Conservation (phyloP, 2,888 invertebrate species). For the Baronia brevicornis region DNA sequence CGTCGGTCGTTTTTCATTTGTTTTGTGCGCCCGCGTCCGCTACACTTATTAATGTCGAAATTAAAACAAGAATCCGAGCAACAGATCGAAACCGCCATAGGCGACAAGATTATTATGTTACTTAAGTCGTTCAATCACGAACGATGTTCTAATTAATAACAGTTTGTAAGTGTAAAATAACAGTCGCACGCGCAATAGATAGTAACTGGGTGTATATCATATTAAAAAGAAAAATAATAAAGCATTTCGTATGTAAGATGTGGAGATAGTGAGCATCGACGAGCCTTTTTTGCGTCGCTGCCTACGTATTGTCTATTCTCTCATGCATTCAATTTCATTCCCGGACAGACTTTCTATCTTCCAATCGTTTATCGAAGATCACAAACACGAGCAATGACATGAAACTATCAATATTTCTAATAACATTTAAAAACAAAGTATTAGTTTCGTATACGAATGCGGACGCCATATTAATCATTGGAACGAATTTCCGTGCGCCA, state of each 20-base stretch:
- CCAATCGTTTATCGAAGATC: constrained; percentile 66
- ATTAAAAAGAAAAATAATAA: constrained; percentile 26
- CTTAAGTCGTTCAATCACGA: constrained; percentile 38
- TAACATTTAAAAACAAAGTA: constrained; percentile 72
- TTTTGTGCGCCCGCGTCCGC: constrained; percentile 51
- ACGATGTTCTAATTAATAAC: constrained; percentile 52
- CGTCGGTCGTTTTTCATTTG: constrained; percentile 61
- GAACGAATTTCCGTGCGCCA: constrained; percentile 72
- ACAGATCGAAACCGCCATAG: constrained; percentile 48
- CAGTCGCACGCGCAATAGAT: constrained; percentile 20
- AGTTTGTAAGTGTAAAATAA: constrained; percentile 40
- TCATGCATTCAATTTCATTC: constrained; percentile 56
- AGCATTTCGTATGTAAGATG: constrained; percentile 30
- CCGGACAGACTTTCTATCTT: constrained; percentile 65
- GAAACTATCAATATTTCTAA: constrained; percentile 75
- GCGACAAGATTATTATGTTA: constrained; percentile 62
- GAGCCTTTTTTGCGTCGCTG: constrained; percentile 43
- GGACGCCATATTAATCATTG: constrained; percentile 72
- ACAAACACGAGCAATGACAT: constrained; percentile 69
- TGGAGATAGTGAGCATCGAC: constrained; percentile 33
- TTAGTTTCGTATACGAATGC: constrained; percentile 61
- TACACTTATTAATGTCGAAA: constrained; percentile 61
- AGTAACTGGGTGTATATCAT: constrained; percentile 19
- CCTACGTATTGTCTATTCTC: constrained; percentile 46
- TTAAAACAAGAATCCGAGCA: constrained; percentile 56